phyloP scores from a whole-genome alignment of 2,113 vertebrate species.

The Megaceryle torquata region DNA sequence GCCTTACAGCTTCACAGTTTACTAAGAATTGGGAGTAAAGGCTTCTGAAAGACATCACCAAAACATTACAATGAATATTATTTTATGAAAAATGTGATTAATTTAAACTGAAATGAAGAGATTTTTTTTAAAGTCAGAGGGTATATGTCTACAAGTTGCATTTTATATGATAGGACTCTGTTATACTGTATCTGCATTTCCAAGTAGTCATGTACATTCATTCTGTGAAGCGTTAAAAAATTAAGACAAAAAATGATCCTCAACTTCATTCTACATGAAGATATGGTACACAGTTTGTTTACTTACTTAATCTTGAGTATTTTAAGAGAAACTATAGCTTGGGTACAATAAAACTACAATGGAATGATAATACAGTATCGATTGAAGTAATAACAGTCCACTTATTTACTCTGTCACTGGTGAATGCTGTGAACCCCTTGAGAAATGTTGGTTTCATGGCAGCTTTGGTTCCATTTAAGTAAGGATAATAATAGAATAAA shows the following conservation, averaged over 20 bases:
- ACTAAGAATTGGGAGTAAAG: neutral
- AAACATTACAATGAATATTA: neutral
- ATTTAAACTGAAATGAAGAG: neutral
- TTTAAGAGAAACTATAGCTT: slow-evolving; percentile 64
- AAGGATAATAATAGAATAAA: slow-evolving; percentile 43
- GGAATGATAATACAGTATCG: slow-evolving; percentile 60
- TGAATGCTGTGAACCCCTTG: slow-evolving; percentile 40
- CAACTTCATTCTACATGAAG: slow-evolving; percentile 30
- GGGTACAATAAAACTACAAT: slow-evolving; percentile 53
- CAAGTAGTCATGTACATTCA: slow-evolving; percentile 34
- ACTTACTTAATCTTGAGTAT: slow-evolving; percentile 45
- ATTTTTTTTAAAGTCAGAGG: neutral
- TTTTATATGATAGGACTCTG: slow-evolving; percentile 50
- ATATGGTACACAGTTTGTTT: slow-evolving; percentile 46
- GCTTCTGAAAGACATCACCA: neutral
- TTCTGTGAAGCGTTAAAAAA: slow-evolving; percentile 66
- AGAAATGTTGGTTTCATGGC: slow-evolving; percentile 46
- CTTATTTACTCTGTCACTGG: slow-evolving; percentile 48
- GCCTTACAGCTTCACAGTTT: neutral
- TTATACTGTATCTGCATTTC: slow-evolving; percentile 56
- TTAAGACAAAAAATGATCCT: slow-evolving; percentile 21
- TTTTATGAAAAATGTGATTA: slow-evolving; percentile 9
- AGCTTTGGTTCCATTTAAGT: slow-evolving; percentile 69
- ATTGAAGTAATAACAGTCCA: slow-evolving; percentile 64
- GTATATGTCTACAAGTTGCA: slow-evolving; percentile 20